Base-by-base conservation (phyloP, 2,797 vertebrate species). In the Intellagama lesueurii region DNA sequence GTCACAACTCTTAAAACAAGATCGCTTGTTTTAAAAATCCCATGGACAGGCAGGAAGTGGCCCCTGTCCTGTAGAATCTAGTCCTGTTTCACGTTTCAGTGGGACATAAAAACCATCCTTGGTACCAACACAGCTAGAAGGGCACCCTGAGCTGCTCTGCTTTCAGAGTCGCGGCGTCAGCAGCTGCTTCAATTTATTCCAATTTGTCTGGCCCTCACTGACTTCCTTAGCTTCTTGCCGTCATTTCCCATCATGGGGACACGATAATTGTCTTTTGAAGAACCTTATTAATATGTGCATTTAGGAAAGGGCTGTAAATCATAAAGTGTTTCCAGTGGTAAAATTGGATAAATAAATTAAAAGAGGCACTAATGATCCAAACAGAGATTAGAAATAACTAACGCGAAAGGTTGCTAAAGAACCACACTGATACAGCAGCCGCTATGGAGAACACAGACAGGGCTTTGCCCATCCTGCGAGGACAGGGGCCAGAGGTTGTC, bases 341-440 rank as follows among this genome's bases (percentile, higher is more conserved):
- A 96, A 96, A 96, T 94, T 94, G 94, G 92, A 6, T 87, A 95
- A 96, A 96, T 95, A 96, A 95, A 96, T 96, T 96, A 94, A 95
- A 96, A 94, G 94, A 96, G 94, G 88, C 94, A 95, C 94, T 96
- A 96, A 96, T 94, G 95, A 96, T 94, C 94, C 93, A 96, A 94
- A 94, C 86, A 91, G 90, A 95, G 81, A 91, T 91, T 93, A 94
- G 94, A 94, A 92, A 89, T 85, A 93, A 92, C 91, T 91, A 92
- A 89, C 92, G 89, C 92, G 91, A 93, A 89, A 86, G 91, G 87
- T 85, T 85, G 66, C 91, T 91, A 32, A 56, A 90, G 44, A 90
- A 80, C 92, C 89, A 56, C 77, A 64, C 19, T 86, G 90, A 86
- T 90, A 81, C 0, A 90, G 19, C 69, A 26, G 32, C 30, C 26